phyloP scores from a whole-genome alignment of 2,797 vertebrate genomes.

The Clarias fuscus region DNA sequence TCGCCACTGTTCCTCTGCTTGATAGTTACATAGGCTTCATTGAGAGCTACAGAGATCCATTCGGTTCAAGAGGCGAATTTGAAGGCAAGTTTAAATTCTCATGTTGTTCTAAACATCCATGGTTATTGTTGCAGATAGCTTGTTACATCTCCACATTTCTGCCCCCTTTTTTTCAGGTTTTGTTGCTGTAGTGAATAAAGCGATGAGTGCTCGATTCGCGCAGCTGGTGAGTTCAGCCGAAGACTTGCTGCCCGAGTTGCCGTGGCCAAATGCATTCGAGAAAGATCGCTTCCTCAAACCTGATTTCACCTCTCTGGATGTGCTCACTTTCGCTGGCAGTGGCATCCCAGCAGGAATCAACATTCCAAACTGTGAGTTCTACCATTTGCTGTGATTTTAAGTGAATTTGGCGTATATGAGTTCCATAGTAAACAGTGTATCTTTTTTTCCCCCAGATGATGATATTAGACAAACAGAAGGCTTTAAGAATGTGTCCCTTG shows the following conservation, averaged over 20 bases:
- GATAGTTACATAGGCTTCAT: slow-evolving; percentile 92
- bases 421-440: background rate
- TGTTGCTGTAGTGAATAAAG: slow-evolving; percentile 91
- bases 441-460: slow-evolving; percentile 73
- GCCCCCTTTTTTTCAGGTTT: slow-evolving; percentile 74
- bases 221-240: slow-evolving; percentile 84
- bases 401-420: background rate
- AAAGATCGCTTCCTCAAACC: slow-evolving; percentile 90
- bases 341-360: slow-evolving; percentile 93
- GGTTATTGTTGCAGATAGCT: background rate
- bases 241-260: slow-evolving; percentile 82
- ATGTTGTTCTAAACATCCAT: background rate
- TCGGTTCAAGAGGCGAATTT: slow-evolving; percentile 92
- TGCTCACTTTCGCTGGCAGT: slow-evolving; percentile 89
- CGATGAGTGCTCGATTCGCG: slow-evolving; percentile 88
- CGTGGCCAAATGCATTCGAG: slow-evolving; percentile 86
- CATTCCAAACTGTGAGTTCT: slow-evolving; percentile 88
- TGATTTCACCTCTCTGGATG: slow-evolving; percentile 91
- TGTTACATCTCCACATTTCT: background rate
- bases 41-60: slow-evolving; percentile 93
- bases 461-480: slow-evolving; percentile 90
- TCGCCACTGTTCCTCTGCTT: slow-evolving; percentile 16
- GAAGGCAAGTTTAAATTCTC: slow-evolving; percentile 77
- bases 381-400: background rate
- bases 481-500: slow-evolving; percentile 91